Percentiles rank a stretch among this genome's conserved stretches.
Evolutionary conservation across 2,888 invertebrate genomes (phyloP).

Genomic region (Ligdia adustata): DNA sequence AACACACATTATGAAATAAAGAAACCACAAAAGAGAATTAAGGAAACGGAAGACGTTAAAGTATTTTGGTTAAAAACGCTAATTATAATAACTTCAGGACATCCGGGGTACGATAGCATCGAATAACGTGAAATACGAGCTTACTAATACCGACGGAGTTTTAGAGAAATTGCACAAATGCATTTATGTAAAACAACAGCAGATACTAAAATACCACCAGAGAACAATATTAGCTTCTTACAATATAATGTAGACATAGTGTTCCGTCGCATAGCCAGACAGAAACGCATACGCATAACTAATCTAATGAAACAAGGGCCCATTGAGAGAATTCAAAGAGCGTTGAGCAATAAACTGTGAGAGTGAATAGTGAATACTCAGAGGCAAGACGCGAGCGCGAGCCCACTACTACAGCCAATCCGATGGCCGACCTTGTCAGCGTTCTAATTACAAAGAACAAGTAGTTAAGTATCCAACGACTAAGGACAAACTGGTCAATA

Average conservation of each 20-base stretch:
- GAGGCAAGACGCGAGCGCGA: not conserved
- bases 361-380: not conserved
- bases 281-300: not conserved
- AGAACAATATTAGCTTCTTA: no score
- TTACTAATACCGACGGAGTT: no score
- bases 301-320: not conserved
- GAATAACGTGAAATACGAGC: no score
- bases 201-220: no score
- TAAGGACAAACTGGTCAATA: not conserved
- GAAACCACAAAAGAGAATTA: constrained; percentile 12
- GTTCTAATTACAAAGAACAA: constrained; percentile 6
- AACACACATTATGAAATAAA: constrained; percentile 8
- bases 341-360: not conserved
- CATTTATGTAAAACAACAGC: no score
- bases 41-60: constrained; percentile 26
- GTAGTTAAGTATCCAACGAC: not conserved
- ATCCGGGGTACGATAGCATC: constrained; percentile 5
- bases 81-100: constrained; percentile 13
- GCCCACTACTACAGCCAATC: constrained; percentile 7
- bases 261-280: not conserved
- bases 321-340: not conserved
- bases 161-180: no score
- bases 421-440: constrained; percentile 4
- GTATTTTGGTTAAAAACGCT: constrained; percentile 16
- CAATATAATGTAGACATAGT: no score